A percentile compares a stretch with the other conserved stretches of the same genome.
phyloP scores from a whole-genome alignment of 1,140 invertebrate species.

The Diuraphis noxia region DNA sequence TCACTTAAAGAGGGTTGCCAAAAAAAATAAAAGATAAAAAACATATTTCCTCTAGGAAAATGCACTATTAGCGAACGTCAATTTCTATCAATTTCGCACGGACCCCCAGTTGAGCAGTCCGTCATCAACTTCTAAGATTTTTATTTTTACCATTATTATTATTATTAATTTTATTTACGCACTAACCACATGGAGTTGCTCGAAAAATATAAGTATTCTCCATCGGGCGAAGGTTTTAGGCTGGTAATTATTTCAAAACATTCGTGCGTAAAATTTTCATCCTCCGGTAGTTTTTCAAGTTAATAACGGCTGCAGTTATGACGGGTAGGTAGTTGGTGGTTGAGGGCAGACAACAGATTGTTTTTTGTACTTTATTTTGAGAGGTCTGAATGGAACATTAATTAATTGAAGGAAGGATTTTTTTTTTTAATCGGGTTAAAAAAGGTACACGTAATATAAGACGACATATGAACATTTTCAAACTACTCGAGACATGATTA shows the following conservation, averaged over 20 bases:
- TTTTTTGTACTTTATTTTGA: slow-evolving; percentile 51
- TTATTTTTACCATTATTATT: slow-evolving; percentile 16
- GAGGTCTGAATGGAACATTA: slow-evolving; percentile 45
- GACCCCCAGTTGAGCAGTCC: neutral
- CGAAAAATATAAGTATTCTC: neutral
- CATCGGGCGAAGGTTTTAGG: neutral
- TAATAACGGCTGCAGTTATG: slow-evolving; percentile 20
- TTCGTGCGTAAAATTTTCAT: slow-evolving; percentile 51
- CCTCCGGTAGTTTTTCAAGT: slow-evolving; percentile 44
- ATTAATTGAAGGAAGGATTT: slow-evolving; percentile 40
- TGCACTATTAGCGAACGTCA: slow-evolving; percentile 18
- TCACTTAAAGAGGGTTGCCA: slow-evolving; percentile 25
- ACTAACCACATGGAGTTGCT: neutral
- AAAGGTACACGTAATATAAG: slow-evolving; percentile 4
- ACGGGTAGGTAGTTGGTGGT: neutral
- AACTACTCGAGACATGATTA: slow-evolving; percentile 8
- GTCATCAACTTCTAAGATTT: slow-evolving; percentile 16
- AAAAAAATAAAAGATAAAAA: slow-evolving; percentile 41
- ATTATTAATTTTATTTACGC: neutral
- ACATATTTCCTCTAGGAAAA: slow-evolving; percentile 2
- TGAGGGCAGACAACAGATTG: slow-evolving; percentile 30
- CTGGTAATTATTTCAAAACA: slow-evolving; percentile 48
- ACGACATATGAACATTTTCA: neutral
- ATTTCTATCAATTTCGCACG: neutral
- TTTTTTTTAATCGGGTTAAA: slow-evolving; percentile 37